These are phyloP conservation scores for Drosophila anomalata DNA, from an alignment of 2,888 invertebrate genomes.

Conservation along the genomic window DNA sequence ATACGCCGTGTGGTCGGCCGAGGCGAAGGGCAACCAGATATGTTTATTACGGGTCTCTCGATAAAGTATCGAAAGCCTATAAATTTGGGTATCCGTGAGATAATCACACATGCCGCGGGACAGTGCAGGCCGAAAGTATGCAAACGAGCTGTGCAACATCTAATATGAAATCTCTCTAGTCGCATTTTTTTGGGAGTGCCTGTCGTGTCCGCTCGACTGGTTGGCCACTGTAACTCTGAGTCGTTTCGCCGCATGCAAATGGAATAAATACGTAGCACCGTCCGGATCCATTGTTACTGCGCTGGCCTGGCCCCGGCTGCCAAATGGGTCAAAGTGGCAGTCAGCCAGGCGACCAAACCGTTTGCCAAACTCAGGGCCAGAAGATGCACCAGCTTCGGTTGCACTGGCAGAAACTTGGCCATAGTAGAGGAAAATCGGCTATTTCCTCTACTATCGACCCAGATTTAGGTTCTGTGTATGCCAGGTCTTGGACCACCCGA, in stretches of 20 bases:
- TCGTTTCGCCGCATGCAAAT: constrained; percentile 49
- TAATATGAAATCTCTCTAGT: background rate
- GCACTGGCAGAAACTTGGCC: constrained; percentile 22
- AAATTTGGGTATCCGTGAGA: constrained; percentile 34
- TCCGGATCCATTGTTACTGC: constrained; percentile 56
- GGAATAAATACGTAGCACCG: constrained; percentile 44
- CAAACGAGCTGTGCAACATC: background rate
- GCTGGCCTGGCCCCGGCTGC: constrained; percentile 64
- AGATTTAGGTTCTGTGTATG: constrained; percentile 6
- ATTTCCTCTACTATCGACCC: no score
- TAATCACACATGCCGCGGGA: constrained; percentile 30
- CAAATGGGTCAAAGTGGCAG: constrained; percentile 79
- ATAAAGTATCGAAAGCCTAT: constrained; percentile 67
- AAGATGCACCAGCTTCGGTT: constrained; percentile 15
- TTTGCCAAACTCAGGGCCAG: constrained; percentile 66
- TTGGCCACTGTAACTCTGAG: constrained; percentile 39
- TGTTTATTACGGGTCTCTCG: constrained; percentile 57
- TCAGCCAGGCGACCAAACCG: constrained; percentile 72
- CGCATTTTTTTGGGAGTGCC: constrained; percentile 6
- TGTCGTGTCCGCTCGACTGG: constrained; percentile 24
- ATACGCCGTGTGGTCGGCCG: constrained; percentile 44
- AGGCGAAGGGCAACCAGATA: constrained; percentile 24
- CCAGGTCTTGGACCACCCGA: constrained; percentile 46
- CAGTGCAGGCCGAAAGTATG: constrained; percentile 10
- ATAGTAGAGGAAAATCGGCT: background rate